Base-by-base conservation (phyloP, 1,140 invertebrate species). In the Anastrepha obliqua region DNA sequence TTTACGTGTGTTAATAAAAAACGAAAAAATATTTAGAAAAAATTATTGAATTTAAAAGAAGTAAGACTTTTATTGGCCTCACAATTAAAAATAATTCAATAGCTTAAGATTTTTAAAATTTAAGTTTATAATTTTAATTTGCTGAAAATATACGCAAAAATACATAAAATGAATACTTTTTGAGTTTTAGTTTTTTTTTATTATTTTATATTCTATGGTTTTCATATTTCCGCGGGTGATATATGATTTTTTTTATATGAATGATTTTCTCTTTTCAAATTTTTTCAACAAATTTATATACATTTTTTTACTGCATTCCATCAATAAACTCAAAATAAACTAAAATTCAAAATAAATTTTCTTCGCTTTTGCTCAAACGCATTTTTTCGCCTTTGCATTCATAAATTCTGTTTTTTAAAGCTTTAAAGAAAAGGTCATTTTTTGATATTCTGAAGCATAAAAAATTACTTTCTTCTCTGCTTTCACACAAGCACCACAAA, bases 51-150 rank as follows among this genome's bases (percentile, higher is more conserved):
- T 55, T 81, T 42, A n/a, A 44, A 55, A 55, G n/a, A 55, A 15
- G n/a, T 55, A 81, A 81, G 74, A 81, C 74, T 81, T 81, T n/a
- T 55, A 20, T 55, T 81, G 17, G 47, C 17, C 17, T 8, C 9
- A 81, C 15, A 55, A 51, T 3, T 81, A 81, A 55, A 81, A 55
- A 17, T n/a, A 8, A 29, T 20, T 44, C 2, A 55, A 9, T 58
- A 81, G 15, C 13, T n/a, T 55, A 9, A 81, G 47, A 29, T 55
- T 81, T 55, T 81, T 55, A 20, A 29, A 62, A 20, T 81, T 81
- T 81, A 81, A 55, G 74, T 81, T 55, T 29, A 20, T 81, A 81
- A 55, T 9, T 81, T 55, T 81, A 81, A 81, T 55, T 81, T 81
- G 44, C 44, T 29, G n/a, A 29, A 81, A 81, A 81, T 20, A 81